These are phyloP conservation scores for Acanthurus tractus DNA, from an alignment of 2,797 vertebrate genomes.

Conservation along the genomic window DNA sequence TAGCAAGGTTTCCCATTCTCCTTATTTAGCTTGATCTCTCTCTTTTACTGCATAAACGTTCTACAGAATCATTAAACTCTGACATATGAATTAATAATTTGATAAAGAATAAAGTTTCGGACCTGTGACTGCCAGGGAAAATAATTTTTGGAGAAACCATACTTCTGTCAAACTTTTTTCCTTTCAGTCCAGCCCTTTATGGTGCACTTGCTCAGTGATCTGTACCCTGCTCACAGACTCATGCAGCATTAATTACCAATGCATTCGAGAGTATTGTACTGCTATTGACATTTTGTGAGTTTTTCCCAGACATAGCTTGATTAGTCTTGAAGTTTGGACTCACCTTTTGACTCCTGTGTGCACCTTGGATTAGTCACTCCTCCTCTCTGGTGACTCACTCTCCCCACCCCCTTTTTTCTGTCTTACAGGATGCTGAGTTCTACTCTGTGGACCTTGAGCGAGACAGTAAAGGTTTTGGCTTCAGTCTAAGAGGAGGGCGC, in stretches of 20 bases:
- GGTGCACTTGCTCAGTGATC: slow-evolving; percentile 66
- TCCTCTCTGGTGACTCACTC: slow-evolving; percentile 13
- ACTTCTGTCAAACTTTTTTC: slow-evolving; percentile 31
- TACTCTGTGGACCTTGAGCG: slow-evolving; percentile 98
- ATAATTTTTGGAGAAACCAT: neutral
- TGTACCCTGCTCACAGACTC: slow-evolving; percentile 59
- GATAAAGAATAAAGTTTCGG: neutral
- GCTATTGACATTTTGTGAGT: slow-evolving; percentile 69
- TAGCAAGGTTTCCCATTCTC: too few relatives aligned
- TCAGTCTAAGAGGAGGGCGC: slow-evolving; percentile 96
- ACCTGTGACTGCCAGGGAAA: neutral
- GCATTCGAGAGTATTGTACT: slow-evolving; percentile 54
- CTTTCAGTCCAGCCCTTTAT: slow-evolving; percentile 52
- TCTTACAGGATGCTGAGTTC: slow-evolving; percentile 92
- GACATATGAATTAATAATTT: neutral
- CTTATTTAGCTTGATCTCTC: neutral
- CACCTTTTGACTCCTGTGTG: slow-evolving; percentile 43
- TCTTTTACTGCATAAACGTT: neutral
- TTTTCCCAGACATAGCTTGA: slow-evolving; percentile 59
- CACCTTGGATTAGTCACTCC: slow-evolving; percentile 41
- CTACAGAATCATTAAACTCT: neutral
- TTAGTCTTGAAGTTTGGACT: slow-evolving; percentile 56
- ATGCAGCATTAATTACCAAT: slow-evolving; percentile 73
- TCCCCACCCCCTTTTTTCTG: slow-evolving; percentile 1
- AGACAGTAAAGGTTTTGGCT: slow-evolving; percentile 98